Evolutionary conservation across 53 echinoderm and acorn worm species (phyloP).

Genomic region (Apostichopus leukothele): DNA sequence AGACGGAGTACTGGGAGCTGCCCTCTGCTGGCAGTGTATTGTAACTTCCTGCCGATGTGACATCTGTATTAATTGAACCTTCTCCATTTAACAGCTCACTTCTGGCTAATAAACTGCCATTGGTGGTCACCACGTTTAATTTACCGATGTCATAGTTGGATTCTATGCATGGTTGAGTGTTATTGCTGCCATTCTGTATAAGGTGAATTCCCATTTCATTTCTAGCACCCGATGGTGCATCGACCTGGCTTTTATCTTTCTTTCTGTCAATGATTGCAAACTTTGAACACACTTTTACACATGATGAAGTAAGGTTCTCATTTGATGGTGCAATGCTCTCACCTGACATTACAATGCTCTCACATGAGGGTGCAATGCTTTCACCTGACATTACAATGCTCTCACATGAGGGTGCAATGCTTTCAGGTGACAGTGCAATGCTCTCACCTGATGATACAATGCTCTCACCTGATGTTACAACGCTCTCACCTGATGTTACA

Average conservation of each 20-base stretch:
- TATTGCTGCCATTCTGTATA: background rate
- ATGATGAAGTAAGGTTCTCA: background rate
- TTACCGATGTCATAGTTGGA: no score
- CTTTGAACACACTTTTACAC: background rate
- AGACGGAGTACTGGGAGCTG: constrained; percentile 12
- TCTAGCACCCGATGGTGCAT: background rate
- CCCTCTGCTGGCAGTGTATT: background rate
- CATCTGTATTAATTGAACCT: background rate
- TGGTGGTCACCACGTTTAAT: no score
- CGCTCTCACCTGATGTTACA: no score
- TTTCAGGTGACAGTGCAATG: background rate
- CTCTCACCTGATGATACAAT: background rate
- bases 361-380: no score
- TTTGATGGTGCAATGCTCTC: no score
- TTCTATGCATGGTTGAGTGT: no score
- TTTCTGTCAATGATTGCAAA: background rate
- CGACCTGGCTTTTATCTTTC: background rate
- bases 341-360: no score
- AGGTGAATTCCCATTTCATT: background rate
- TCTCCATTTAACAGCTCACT: no score
- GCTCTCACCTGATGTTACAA: no score
- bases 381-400: no score
- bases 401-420: background rate
- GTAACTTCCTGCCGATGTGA: background rate
- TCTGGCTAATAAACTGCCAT: no score